Conservation (phyloP, 2,888 invertebrate genomes). For the Lycia hirtaria region DNA sequence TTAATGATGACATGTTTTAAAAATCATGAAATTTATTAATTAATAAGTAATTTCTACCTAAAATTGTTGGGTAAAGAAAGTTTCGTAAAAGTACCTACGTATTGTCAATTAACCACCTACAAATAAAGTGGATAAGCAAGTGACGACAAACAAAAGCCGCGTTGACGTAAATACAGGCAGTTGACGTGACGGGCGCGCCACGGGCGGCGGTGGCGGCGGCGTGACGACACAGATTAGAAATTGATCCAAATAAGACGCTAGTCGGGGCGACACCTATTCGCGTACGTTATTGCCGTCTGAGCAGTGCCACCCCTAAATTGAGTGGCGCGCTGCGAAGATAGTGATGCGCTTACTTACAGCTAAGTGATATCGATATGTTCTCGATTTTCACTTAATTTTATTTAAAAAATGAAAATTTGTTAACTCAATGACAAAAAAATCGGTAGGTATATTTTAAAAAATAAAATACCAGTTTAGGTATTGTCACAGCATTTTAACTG, state of each 20-base stretch:
- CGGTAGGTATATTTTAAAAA: too few relatives aligned
- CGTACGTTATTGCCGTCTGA: conserved; percentile 71
- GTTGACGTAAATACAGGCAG: conserved; percentile 42
- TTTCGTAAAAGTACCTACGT: not conserved
- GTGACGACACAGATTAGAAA: conserved; percentile 71
- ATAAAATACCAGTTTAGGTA: too few relatives aligned
- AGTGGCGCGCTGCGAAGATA: conserved; percentile 56
- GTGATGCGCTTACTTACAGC: conserved; percentile 47
- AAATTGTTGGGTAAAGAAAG: too few relatives aligned
- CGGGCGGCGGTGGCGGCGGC: conserved; percentile 47
- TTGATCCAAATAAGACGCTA: conserved; percentile 69
- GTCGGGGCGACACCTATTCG: conserved; percentile 61
- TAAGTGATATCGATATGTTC: conserved; percentile 40
- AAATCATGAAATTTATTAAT: too few relatives aligned
- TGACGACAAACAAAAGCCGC: conserved; percentile 35
- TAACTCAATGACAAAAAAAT: too few relatives aligned
- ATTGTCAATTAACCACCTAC: conserved; percentile 1
- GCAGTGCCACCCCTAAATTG: conserved; percentile 69
- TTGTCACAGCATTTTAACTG: too few relatives aligned
- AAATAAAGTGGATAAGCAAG: conserved; percentile 18
- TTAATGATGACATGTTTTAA: too few relatives aligned
- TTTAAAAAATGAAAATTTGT: too few relatives aligned
- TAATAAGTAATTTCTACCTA: too few relatives aligned
- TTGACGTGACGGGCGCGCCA: conserved; percentile 53
- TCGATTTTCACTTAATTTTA: not conserved